Conservation (phyloP, 2,113 vertebrate species). For the Pandion haliaetus region DNA sequence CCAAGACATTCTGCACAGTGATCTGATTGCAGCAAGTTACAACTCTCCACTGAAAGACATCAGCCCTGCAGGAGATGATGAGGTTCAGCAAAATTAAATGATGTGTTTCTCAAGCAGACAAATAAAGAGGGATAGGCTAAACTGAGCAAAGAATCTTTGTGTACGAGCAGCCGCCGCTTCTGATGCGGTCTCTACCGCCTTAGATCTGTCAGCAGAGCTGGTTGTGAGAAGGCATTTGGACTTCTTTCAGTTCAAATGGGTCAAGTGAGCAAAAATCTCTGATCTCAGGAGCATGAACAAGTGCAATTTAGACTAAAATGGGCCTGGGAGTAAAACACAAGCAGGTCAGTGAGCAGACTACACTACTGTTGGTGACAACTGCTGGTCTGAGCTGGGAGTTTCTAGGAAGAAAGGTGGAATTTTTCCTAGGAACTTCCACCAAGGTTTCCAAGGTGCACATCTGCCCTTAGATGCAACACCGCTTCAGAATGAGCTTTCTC, state of each 20-base stretch:
- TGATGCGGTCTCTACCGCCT: not conserved
- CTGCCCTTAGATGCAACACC: not conserved
- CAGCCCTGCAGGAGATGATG: not conserved
- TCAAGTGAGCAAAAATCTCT: not conserved
- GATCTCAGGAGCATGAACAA: not conserved
- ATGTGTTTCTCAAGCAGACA: not conserved
- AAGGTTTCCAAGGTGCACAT: not conserved
- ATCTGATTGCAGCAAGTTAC: not conserved
- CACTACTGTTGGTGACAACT: not conserved
- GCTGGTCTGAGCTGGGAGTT: not conserved
- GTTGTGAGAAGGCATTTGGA: not conserved
- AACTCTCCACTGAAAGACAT: not conserved
- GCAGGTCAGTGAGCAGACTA: not conserved
- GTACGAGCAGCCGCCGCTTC: fast-evolving
- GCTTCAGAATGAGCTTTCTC: not conserved
- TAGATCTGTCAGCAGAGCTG: not conserved
- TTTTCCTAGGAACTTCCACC: not conserved
- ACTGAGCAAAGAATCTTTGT: not conserved
- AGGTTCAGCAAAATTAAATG: not conserved
- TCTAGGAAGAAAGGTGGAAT: not conserved
- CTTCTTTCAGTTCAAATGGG: not conserved
- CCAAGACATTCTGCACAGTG: not conserved
- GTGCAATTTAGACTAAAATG: not conserved
- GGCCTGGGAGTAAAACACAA: not conserved
- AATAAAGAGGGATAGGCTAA: not conserved